These are phyloP conservation scores for Andrena dorsata DNA, from an alignment of 2,888 invertebrate species.

Conservation along the genomic window DNA sequence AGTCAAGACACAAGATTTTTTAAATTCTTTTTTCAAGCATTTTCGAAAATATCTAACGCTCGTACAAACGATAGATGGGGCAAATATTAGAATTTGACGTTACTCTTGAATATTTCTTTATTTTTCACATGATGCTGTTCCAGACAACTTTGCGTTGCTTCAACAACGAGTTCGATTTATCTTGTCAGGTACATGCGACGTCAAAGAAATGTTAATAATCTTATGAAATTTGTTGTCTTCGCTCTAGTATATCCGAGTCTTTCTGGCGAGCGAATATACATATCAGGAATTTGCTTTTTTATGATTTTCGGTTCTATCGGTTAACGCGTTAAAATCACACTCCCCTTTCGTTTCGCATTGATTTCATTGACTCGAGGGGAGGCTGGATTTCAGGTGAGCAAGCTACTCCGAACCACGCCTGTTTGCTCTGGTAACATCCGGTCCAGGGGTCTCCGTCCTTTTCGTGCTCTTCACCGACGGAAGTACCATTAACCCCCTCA, in stretches of 20 bases:
- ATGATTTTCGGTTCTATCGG: neutral
- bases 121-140: no score
- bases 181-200: no score
- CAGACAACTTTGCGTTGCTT: no score
- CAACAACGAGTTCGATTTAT: no score
- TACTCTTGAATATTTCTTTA: neutral
- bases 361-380: constrained; percentile 20
- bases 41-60: no score
- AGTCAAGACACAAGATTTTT: no score
- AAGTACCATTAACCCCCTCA: constrained; percentile 45
- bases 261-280: no score
- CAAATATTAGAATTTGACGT: neutral
- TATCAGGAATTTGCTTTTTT: neutral
- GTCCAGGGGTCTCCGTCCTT: constrained; percentile 19
- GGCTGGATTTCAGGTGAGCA: constrained; percentile 35
- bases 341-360: neutral
- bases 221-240: no score
- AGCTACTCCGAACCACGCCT: constrained; percentile 41
- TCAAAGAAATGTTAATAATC: no score
- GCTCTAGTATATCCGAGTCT: no score
- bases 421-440: constrained; percentile 55
- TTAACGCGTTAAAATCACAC: neutral
- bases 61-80: no score
- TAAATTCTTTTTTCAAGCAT: no score
- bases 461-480: constrained; percentile 32